phyloP scores from a whole-genome alignment of 2,888 invertebrate genomes.

The Drosophila infuscata region DNA sequence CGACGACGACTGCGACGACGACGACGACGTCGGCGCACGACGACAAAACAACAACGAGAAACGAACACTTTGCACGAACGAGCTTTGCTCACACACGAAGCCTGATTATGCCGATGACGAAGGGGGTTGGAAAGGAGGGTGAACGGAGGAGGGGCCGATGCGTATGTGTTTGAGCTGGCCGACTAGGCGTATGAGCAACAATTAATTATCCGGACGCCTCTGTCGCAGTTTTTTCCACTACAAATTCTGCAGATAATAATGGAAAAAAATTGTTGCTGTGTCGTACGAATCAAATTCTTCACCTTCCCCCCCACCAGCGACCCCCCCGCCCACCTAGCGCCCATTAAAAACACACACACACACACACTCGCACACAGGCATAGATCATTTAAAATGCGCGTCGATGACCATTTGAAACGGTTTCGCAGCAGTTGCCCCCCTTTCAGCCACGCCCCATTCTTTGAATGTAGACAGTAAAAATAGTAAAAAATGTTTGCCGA shows the following conservation, averaged over 20 bases:
- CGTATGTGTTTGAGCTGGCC: constrained; percentile 39
- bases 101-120: constrained; percentile 65
- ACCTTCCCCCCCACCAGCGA: constrained; percentile 22
- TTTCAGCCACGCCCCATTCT: constrained; percentile 47
- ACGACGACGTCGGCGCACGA: constrained; percentile 70
- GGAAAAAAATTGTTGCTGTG: constrained; percentile 9
- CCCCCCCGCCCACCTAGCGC: constrained; percentile 7
- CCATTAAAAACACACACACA: constrained; percentile 53
- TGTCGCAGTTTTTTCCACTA: constrained; percentile 54
- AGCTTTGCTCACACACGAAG: constrained; percentile 58
- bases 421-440: constrained; percentile 39
- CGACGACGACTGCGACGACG: constrained; percentile 49
- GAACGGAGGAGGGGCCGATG: neutral
- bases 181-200: constrained; percentile 76
- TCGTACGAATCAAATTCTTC: constrained; percentile 21
- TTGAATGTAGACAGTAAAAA: constrained; percentile 73
- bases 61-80: constrained; percentile 48
- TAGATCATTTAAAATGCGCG: constrained; percentile 82
- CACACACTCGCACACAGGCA: constrained; percentile 47
- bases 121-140: neutral
- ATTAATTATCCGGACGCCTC: constrained; percentile 71
- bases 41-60: constrained; percentile 72
- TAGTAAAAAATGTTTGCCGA: constrained; percentile 56
- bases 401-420: constrained; percentile 82
- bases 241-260: constrained; percentile 62